Base-by-base conservation (phyloP, 2,797 vertebrate species). In the Hippopotamyrus pictus region DNA sequence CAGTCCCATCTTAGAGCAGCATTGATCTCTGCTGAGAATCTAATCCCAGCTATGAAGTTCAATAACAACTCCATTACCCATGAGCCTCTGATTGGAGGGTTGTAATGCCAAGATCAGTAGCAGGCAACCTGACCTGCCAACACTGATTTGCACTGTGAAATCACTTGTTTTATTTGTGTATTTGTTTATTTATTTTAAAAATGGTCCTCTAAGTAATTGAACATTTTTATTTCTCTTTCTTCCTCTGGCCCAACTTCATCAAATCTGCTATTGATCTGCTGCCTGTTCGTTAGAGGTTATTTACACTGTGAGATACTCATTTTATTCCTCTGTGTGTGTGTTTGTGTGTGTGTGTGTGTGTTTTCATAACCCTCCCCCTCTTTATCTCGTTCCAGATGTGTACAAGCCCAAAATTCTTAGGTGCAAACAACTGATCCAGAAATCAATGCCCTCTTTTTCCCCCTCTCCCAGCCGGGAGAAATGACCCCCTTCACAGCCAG, bases 21-120 rank as follows among this genome's bases (percentile, higher is more conserved):
- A 95, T 94, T 96, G 96, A 96, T 96, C 95, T 94, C 94, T 95
- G 95, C 95, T 95, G 94, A 94, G 94, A 94, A 94, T 96, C 95
- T 96, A 95, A 96, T 96, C 94, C 94, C 92, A 94, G 95, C 95
- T 95, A 95, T 94, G 95, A 96, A 95, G 95, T 95, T 95, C 95
- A 96, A 96, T 95, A 95, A 96, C 95, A 95, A 95, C 96, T 95
- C 94, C 94, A 95, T 97, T 96, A 96, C 95, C 95, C 95, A 94
- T 91, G 94, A 95, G 92, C 94, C 94, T 94, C 94, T 96, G 95
- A 96, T 94, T 95, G 95, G 94, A 94, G 94, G 95, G 91, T 92
- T 94, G 93, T 95, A 96, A 96, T 95, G 94, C 94, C 93, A 94
- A 96, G 95, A 96, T 96, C 96, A 96, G 93, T 94, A 93, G 94